Conservation (phyloP, 2,797 vertebrate genomes). For the Tamandua tetradactyla region DNA sequence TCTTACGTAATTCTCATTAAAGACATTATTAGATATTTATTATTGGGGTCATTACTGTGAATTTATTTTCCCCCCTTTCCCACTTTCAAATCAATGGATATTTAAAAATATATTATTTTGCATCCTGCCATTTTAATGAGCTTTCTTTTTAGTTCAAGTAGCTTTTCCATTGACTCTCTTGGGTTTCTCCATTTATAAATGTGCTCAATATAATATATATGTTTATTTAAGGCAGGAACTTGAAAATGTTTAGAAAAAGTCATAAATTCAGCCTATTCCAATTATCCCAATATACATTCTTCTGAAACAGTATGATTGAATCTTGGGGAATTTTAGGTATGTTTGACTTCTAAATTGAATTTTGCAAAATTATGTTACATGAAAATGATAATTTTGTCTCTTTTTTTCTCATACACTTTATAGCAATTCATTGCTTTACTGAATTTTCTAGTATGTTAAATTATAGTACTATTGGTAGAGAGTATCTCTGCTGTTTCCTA, state of each 20-base stretch:
- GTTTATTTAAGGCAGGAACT: background rate
- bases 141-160: conserved; percentile 26
- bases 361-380: background rate
- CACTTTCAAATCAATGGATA: background rate
- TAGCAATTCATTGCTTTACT: background rate
- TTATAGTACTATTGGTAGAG: background rate
- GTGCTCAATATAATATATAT: background rate
- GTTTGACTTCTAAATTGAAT: background rate
- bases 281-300: conserved; percentile 19
- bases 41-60: background rate
- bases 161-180: conserved; percentile 5
- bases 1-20: conserved; percentile 12
- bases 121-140: background rate
- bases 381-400: background rate
- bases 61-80: background rate
- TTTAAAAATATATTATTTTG: background rate
- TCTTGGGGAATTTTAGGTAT: background rate
- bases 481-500: background rate
- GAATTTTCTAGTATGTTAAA: conserved; percentile 45
- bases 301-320: conserved; percentile 11
- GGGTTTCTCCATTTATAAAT: background rate
- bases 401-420: conserved; percentile 4
- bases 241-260: conserved; percentile 48
- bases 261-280: background rate
- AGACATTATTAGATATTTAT: background rate